Percentiles rank a stretch among this genome's conserved stretches.
These are phyloP conservation scores for Labrus mixtus DNA, from an alignment of 2,113 vertebrate species.

Conservation along the genomic window DNA sequence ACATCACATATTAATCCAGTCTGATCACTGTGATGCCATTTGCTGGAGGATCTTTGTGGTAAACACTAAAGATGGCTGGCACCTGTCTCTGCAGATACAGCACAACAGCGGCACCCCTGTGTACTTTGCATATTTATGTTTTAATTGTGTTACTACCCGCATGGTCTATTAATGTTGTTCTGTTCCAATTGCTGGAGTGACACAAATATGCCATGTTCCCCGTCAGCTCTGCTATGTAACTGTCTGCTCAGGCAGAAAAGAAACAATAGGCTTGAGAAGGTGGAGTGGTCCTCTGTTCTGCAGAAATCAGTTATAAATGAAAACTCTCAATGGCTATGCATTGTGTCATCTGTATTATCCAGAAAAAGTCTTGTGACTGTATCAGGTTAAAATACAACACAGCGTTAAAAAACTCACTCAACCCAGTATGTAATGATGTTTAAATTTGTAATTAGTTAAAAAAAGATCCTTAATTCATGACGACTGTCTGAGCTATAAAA, in stretches of 20 bases:
- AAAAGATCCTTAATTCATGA: too few species aligned
- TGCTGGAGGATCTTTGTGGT: constrained; percentile 72
- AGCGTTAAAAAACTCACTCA: not conserved
- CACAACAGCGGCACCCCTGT: constrained; percentile 35
- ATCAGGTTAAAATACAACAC: not conserved
- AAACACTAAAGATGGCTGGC: constrained; percentile 82
- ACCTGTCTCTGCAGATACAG: constrained; percentile 78
- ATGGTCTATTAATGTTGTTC: constrained; percentile 81
- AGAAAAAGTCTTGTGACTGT: not conserved
- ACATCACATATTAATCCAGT: constrained; percentile 77
- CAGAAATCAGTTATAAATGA: not conserved
- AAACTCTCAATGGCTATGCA: not conserved
- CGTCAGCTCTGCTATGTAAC: constrained; percentile 42
- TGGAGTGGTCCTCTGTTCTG: not conserved
- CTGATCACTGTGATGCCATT: constrained; percentile 72
- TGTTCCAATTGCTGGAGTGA: constrained; percentile 75
- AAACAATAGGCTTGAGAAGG: not conserved
- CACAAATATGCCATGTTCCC: constrained; percentile 76
- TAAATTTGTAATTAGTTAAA: too few species aligned
- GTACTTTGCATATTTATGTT: constrained; percentile 76
- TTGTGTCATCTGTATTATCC: not conserved
- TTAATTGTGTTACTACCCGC: constrained; percentile 77
- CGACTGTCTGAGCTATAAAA: too few species aligned
- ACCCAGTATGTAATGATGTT: too few species aligned
- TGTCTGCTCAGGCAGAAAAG: constrained; percentile 7